A percentile compares a stretch with the other conserved stretches of the same genome.
phyloP scores from a whole-genome alignment of 1,140 invertebrate species.

The Leptinotarsa undecemlineata region DNA sequence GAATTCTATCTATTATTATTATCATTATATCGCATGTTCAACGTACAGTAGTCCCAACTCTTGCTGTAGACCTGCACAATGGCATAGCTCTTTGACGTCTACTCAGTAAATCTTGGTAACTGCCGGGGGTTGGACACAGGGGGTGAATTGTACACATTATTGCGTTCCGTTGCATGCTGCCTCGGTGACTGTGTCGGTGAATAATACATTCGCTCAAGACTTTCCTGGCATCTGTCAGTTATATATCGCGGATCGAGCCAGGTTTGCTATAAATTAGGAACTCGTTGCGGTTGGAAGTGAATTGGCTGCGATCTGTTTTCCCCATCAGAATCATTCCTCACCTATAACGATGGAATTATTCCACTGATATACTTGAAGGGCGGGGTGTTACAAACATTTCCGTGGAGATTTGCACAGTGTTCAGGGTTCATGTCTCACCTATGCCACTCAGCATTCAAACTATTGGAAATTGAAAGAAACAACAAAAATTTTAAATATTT shows the following conservation, averaged over 20 bases:
- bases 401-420: no score
- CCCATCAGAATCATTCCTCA: no score
- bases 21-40: no score
- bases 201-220: slow-evolving; percentile 12
- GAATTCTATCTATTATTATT: no score
- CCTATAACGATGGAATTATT: no score
- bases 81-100: slow-evolving; percentile 19
- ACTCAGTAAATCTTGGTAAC: slow-evolving; percentile 22
- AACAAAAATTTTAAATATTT: no score
- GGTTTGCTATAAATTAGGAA: slow-evolving; percentile 5
- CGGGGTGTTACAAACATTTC: no score
- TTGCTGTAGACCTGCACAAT: neutral
- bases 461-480: no score
- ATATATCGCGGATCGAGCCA: slow-evolving; percentile 1
- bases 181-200: slow-evolving; percentile 9
- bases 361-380: no score
- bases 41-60: neutral
- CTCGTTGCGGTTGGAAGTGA: neutral
- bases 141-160: slow-evolving; percentile 8
- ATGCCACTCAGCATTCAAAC: no score
- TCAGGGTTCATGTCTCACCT: no score
- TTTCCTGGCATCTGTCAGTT: slow-evolving; percentile 18
- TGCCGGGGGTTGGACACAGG: slow-evolving; percentile 1
- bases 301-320: no score
- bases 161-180: neutral